Evolutionary conservation across 1,140 invertebrate genomes (phyloP), one percentile per base, ranked within the genome.

Genomic region (Teleogryllus occipitalis): DNA sequence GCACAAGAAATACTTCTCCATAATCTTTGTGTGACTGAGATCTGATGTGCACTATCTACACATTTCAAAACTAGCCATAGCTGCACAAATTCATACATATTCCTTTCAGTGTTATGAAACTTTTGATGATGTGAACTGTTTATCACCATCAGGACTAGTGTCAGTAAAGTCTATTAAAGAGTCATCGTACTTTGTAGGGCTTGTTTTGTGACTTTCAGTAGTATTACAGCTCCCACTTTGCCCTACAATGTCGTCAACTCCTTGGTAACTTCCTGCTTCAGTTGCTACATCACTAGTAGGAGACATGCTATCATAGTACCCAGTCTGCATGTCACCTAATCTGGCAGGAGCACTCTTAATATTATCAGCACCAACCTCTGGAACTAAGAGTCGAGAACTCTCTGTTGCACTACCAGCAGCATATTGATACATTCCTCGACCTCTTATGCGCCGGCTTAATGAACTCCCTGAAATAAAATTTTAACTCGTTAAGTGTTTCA

Each of bases 401-500:
- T 80, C 79, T 27, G 48, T 77, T 27, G 76, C 76, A 48, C 79
- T 80, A n/a, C 75, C 79, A 1, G 73, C 76, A 8, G 76, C 73
- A 47, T 76, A 78, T n/a, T 73, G 91, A 85, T 93, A 94, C 83
- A 90, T 90, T 78, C 89, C 90, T 79, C 92, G 91, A 72, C 93
- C 92, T 80, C 93, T 89, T 81, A 94, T 90, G 80, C 91, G 87
- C 77, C 93, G 88, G 83, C 92, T 94, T 79, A 94, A 88, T 7
- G 93, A 92, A 80, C 92, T 93, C 82, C 88, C 89, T 89, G 82
- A 80, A 82, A 83, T 18, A 81, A 27, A 73, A 39, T 39, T 39
- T 73, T 22, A 73, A 80, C 65, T 10, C 15, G 39, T n/a, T 39
- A 7, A 46, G 27, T 14, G 21, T 78, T 80, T 46, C 39, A 77